These are phyloP conservation scores for Gallirallus australis DNA, from an alignment of 2,797 vertebrate genomes.

Conservation along the genomic window DNA sequence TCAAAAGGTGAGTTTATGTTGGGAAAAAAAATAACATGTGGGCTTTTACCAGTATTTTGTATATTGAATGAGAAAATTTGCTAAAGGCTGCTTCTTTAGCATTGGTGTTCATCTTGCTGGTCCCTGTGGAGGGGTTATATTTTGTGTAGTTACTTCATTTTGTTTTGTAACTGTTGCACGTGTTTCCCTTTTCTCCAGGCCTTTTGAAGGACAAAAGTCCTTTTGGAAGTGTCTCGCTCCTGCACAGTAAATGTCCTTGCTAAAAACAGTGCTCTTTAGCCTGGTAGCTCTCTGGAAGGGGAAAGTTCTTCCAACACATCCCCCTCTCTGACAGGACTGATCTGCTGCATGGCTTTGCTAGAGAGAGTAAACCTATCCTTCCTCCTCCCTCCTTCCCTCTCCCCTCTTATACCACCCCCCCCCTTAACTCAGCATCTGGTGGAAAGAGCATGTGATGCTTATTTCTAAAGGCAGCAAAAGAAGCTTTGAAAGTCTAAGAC, in stretches of 20 bases:
- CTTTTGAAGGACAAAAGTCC: neutral
- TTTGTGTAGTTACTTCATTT: neutral
- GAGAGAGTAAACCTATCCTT: neutral
- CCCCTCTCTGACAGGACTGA: neutral
- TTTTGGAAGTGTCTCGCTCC: neutral
- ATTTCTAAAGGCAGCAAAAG: slow-evolving; percentile 73
- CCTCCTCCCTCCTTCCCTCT: neutral
- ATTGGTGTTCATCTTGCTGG: fast-evolving
- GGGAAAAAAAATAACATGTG: neutral
- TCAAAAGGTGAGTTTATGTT: neutral
- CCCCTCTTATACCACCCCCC: neutral
- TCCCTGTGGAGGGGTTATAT: neutral
- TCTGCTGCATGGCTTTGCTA: neutral
- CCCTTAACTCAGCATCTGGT: slow-evolving; percentile 2
- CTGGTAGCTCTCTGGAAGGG: neutral
- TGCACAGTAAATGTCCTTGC: neutral
- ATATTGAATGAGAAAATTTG: fast-evolving
- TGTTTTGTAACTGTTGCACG: neutral
- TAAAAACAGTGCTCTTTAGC: neutral
- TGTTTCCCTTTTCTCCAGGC: neutral
- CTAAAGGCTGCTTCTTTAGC: neutral
- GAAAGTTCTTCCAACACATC: neutral
- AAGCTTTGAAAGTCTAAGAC: slow-evolving; percentile 76
- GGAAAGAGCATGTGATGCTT: slow-evolving; percentile 66
- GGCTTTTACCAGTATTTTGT: neutral